phyloP scores from a whole-genome alignment of 2,888 invertebrate genomes.

The Azorinus chamasolen region DNA sequence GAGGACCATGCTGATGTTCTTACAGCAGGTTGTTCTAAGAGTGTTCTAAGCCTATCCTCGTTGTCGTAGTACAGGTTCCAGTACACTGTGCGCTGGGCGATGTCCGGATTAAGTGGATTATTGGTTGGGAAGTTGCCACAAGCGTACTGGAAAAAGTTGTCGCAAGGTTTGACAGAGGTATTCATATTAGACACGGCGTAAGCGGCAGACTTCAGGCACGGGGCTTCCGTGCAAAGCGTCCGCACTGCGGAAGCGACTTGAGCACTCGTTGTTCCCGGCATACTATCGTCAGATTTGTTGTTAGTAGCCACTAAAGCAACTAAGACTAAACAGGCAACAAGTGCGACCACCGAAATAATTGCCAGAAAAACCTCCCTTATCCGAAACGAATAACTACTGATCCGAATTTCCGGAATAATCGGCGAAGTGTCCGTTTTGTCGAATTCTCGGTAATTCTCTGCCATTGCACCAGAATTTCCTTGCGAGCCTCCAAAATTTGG shows the following conservation, averaged over 20 bases:
- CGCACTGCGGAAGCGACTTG: conserved; percentile 40
- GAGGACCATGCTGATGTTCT: conserved; percentile 82
- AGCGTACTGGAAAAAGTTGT: conserved; percentile 84
- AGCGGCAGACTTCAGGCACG: conserved; percentile 75
- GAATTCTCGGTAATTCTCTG: conserved; percentile 74
- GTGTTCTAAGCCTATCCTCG: conserved; percentile 69
- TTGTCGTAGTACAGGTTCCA: conserved; percentile 73
- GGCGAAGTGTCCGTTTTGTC: conserved; percentile 70
- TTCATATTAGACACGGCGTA: conserved; percentile 75
- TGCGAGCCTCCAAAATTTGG: conserved; percentile 24
- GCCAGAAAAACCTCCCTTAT: conserved; percentile 73
- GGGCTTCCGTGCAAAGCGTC: conserved; percentile 63
- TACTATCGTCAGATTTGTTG: neutral
- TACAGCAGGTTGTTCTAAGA: conserved; percentile 65
- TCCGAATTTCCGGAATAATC: conserved; percentile 68
- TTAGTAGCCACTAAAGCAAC: conserved; percentile 71
- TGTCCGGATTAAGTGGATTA: conserved; percentile 69
- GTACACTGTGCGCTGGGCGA: conserved; percentile 65
- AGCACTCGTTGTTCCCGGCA: conserved; percentile 34
- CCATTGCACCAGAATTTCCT: conserved; percentile 52
- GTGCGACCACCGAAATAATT: conserved; percentile 56
- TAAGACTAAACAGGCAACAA: conserved; percentile 72
- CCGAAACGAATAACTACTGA: conserved; percentile 65
- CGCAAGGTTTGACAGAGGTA: conserved; percentile 86
- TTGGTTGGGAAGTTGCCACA: conserved; percentile 87